Percentiles rank a stretch among this genome's conserved stretches.
Evolutionary conservation across 2,797 vertebrate genomes (phyloP).

Genomic region (Paguma larvata): DNA sequence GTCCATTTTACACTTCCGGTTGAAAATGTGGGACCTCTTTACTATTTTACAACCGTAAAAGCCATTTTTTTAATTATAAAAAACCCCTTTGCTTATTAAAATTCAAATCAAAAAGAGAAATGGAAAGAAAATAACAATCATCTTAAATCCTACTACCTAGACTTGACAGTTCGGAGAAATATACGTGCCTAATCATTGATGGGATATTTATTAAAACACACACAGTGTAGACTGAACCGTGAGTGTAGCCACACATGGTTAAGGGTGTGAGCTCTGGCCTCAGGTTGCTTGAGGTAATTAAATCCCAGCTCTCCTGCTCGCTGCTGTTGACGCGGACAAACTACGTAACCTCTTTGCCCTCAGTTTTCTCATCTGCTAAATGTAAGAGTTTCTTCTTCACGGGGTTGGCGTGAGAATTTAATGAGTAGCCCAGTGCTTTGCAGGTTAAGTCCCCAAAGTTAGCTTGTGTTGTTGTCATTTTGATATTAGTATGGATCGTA

Average conservation of each 20-base stretch:
- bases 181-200: not conserved
- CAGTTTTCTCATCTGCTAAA: not conserved
- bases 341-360: not conserved
- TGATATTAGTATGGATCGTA: not conserved
- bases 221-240: not conserved
- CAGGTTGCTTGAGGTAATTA: not conserved
- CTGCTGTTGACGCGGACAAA: not conserved
- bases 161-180: not conserved
- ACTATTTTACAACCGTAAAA: not conserved
- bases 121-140: not conserved
- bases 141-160: not conserved
- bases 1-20: not conserved
- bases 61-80: not conserved
- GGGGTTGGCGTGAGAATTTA: not conserved
- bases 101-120: conserved; percentile 8
- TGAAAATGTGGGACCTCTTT: not conserved
- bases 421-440: not conserved
- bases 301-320: not conserved
- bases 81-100: not conserved
- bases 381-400: not conserved
- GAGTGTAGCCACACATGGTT: not conserved
- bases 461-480: not conserved
- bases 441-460: not conserved
- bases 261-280: not conserved
- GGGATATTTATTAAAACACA: not conserved